Percentiles rank a stretch among this genome's conserved stretches.
These are phyloP conservation scores for Conops quadrifasciatus DNA, from an alignment of 2,888 invertebrate genomes.

Conservation along the genomic window DNA sequence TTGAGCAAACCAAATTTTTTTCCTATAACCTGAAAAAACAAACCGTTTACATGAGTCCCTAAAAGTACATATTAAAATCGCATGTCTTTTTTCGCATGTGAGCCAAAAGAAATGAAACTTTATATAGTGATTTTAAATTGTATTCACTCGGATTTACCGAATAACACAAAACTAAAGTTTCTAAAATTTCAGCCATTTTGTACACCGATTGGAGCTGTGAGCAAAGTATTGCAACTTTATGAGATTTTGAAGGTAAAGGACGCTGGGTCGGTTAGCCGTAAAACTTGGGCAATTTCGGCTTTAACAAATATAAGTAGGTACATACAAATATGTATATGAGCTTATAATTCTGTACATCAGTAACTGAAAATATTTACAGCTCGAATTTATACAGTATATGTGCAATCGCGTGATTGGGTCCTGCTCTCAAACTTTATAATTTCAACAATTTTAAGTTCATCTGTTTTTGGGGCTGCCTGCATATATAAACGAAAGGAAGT, in stretches of 20 bases:
- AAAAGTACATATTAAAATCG: too few relatives aligned
- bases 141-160: too few relatives aligned
- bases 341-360: not conserved
- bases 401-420: constrained; percentile 79
- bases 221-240: constrained; percentile 80
- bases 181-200: constrained; percentile 61
- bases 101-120: too few relatives aligned
- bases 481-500: constrained; percentile 70
- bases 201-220: constrained; percentile 80
- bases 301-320: constrained; percentile 82
- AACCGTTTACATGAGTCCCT: too few relatives aligned
- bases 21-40: too few relatives aligned
- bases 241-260: constrained; percentile 77
- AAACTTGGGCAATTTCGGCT: constrained; percentile 84
- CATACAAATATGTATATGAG: not conserved
- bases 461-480: constrained; percentile 76
- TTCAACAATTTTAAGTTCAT: constrained; percentile 75
- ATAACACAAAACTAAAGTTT: not conserved
- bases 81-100: too few relatives aligned
- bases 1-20: too few relatives aligned
- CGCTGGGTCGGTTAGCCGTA: constrained; percentile 79
- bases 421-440: constrained; percentile 78
- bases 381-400: constrained; percentile 79
- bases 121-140: too few relatives aligned
- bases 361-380: constrained; percentile 66